Conservation (phyloP, 2,888 invertebrate genomes). For the Caenorhabditis auriculariae region DNA sequence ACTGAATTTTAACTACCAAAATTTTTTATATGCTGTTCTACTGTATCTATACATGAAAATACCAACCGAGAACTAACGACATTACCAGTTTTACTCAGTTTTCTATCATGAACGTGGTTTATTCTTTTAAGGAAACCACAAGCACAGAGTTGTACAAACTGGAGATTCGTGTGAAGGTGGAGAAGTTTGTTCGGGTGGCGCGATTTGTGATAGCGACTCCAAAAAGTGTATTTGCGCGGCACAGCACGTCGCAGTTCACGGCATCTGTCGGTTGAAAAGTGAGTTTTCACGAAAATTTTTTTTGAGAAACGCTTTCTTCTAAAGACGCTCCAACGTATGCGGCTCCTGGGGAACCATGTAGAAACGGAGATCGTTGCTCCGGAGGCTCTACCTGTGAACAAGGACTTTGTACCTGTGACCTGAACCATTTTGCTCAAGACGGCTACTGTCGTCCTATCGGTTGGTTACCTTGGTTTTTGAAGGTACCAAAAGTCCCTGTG, state of each 20-base stretch:
- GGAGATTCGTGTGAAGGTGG: conserved; percentile 51
- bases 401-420: conserved; percentile 48
- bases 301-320: not conserved
- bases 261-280: conserved; percentile 50
- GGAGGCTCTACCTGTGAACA: conserved; percentile 48
- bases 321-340: conserved; percentile 35
- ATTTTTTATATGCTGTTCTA: no score
- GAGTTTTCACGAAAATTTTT: not conserved
- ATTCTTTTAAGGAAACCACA: not conserved
- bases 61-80: no score
- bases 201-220: conserved; percentile 51
- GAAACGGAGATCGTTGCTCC: conserved; percentile 37
- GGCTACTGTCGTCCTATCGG: conserved; percentile 53
- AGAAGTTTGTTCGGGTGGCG: conserved; percentile 57
- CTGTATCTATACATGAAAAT: no score
- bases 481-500: no score
- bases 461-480: no score
- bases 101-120: no score
- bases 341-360: conserved; percentile 44
- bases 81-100: no score
- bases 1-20: no score
- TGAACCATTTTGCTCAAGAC: conserved; percentile 41
- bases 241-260: conserved; percentile 39
- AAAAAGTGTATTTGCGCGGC: conserved; percentile 54
- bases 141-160: conserved; percentile 29